Conservation (phyloP, 2,113 vertebrate genomes). For the Physeter macrocephalus region DNA sequence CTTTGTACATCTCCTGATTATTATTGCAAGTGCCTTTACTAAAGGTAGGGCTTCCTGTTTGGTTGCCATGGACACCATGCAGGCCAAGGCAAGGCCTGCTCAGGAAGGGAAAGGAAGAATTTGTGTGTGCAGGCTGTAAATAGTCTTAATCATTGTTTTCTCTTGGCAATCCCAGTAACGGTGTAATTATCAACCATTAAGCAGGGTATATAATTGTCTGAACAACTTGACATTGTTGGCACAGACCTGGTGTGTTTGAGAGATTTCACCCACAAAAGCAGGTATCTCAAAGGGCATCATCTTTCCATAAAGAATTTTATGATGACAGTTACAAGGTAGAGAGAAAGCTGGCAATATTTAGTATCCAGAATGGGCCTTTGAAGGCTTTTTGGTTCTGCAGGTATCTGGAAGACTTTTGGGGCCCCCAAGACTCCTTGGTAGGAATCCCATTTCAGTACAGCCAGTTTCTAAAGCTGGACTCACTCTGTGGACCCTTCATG, state of each 20-base stretch:
- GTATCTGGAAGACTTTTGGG: neutral
- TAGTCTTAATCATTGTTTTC: conserved; percentile 75
- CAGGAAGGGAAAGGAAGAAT: conserved; percentile 40
- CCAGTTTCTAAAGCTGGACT: neutral
- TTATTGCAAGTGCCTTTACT: conserved; percentile 26
- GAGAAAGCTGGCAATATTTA: neutral
- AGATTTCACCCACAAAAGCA: neutral
- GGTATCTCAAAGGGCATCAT: neutral
- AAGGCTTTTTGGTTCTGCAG: neutral
- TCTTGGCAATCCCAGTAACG: conserved; percentile 21
- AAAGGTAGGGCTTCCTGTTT: conserved; percentile 52
- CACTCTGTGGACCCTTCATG: neutral
- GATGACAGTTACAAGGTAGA: neutral
- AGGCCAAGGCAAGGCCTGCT: conserved; percentile 16
- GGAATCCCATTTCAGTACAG: neutral
- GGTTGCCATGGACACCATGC: conserved; percentile 63
- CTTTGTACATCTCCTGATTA: conserved; percentile 8
- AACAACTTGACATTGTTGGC: conserved; percentile 38
- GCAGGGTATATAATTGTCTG: conserved; percentile 57
- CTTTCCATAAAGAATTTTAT: neutral
- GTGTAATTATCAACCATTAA: conserved; percentile 69
- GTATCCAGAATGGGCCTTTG: neutral
- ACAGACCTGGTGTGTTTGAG: neutral
- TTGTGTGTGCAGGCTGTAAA: conserved; percentile 50
- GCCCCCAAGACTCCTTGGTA: neutral